Conservation (phyloP, 2,888 invertebrate species). For the Glyphotaelius pellucidus region DNA sequence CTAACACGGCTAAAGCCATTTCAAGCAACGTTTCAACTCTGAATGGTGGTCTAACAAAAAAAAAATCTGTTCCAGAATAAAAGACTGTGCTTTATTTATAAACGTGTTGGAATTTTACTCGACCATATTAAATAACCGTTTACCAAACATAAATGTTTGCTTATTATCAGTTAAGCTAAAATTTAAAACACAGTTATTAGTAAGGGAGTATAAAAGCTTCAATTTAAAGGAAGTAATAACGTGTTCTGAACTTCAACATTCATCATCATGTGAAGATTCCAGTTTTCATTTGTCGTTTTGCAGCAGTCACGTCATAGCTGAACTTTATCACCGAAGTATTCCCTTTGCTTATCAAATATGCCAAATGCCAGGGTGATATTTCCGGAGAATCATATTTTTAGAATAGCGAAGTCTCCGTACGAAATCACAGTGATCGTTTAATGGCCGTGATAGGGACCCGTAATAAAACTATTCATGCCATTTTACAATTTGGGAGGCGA, state of each 20-base stretch:
- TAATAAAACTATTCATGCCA: not conserved
- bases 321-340: not conserved
- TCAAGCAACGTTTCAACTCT: no score
- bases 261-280: not conserved
- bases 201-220: no score
- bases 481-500: not conserved
- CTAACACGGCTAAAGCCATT: no score
- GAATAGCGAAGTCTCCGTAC: not conserved
- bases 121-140: no score
- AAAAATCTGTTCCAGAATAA: no score
- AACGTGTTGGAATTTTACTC: no score
- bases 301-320: not conserved
- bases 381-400: not conserved
- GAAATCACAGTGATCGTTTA: not conserved
- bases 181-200: no score
- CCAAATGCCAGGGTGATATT: not conserved
- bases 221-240: no score
- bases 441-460: not conserved
- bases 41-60: no score
- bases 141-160: no score
- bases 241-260: not conserved
- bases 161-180: no score
- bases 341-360: not conserved
- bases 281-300: not conserved
- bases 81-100: no score